Percentiles rank a stretch among this genome's conserved stretches.
Evolutionary conservation across 2,113 vertebrate species (phyloP).

Genomic region (Hippocampus abdominalis): DNA sequence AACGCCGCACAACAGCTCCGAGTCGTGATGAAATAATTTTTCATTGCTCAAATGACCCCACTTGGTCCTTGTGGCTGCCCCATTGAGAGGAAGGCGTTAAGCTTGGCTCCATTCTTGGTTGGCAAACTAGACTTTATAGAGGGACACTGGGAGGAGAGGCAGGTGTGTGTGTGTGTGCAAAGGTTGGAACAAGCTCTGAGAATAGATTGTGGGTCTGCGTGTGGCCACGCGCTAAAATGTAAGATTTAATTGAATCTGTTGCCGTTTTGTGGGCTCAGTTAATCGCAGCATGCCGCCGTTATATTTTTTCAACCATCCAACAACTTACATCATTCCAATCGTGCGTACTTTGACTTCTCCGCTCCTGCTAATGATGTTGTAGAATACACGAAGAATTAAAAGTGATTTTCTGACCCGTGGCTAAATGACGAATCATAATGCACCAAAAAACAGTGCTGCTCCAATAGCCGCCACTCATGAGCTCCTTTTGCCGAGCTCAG

Average conservation of each 20-base stretch:
- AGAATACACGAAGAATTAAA: background rate
- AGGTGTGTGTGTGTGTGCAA: conserved; percentile 2
- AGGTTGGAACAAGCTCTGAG: conserved; percentile 25
- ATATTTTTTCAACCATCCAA: background rate
- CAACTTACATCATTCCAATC: background rate
- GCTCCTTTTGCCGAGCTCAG: background rate
- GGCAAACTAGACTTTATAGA: conserved; percentile 16
- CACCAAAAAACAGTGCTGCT: background rate
- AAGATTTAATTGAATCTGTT: background rate
- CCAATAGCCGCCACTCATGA: background rate
- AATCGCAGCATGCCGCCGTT: background rate
- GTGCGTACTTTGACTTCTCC: background rate
- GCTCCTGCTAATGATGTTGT: background rate
- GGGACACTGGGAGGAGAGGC: conserved; percentile 17
- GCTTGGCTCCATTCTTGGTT: conserved; percentile 15
- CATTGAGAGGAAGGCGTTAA: background rate
- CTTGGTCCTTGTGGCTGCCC: conserved; percentile 21
- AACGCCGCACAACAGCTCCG: conserved; percentile 18
- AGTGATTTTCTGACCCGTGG: no score
- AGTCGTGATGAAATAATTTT: conserved; percentile 51
- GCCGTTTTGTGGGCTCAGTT: background rate
- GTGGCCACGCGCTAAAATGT: background rate
- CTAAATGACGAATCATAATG: background rate
- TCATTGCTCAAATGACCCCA: conserved; percentile 43
- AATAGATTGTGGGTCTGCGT: conserved; percentile 3